phyloP scores from a whole-genome alignment of 2,797 vertebrate genomes.

The Megalops cyprinoides region DNA sequence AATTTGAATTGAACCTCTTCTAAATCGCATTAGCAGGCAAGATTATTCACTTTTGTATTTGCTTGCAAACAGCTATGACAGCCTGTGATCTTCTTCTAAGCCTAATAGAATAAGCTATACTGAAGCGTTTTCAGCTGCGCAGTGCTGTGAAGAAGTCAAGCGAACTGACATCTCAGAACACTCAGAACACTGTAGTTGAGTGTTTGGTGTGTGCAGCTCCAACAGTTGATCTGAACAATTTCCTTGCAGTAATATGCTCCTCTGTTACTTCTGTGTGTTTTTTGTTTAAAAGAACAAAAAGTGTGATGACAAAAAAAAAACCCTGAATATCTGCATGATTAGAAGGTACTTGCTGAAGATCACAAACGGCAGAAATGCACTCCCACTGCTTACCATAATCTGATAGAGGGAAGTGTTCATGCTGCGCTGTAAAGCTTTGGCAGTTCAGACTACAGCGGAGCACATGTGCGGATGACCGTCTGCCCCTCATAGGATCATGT shows the following conservation, averaged over 20 bases:
- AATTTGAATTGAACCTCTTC: neutral
- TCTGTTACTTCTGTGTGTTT: neutral
- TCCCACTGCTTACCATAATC: too few relatives aligned
- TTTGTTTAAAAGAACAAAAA: neutral
- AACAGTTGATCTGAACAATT: too few relatives aligned
- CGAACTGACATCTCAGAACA: too few relatives aligned
- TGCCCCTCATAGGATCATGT: too few relatives aligned
- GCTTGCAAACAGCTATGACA: neutral
- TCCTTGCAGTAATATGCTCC: too few relatives aligned
- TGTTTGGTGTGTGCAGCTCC: too few relatives aligned
- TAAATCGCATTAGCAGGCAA: neutral
- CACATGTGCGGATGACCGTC: too few relatives aligned
- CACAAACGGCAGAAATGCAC: neutral
- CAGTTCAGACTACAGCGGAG: too few relatives aligned
- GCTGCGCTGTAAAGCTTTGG: too few relatives aligned
- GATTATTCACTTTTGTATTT: conserved; percentile 1
- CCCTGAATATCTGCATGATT: neutral
- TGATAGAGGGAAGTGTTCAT: neutral
- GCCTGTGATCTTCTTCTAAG: neutral
- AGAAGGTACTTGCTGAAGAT: neutral
- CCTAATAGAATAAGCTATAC: neutral
- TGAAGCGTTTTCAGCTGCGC: neutral
- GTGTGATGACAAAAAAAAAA: neutral
- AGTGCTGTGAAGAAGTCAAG: too few relatives aligned
- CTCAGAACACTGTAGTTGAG: too few relatives aligned